A percentile compares a stretch with the other conserved stretches of the same genome.
These are phyloP conservation scores for Antheraea pernyi DNA, from an alignment of 1,140 invertebrate genomes.

Conservation along the genomic window DNA sequence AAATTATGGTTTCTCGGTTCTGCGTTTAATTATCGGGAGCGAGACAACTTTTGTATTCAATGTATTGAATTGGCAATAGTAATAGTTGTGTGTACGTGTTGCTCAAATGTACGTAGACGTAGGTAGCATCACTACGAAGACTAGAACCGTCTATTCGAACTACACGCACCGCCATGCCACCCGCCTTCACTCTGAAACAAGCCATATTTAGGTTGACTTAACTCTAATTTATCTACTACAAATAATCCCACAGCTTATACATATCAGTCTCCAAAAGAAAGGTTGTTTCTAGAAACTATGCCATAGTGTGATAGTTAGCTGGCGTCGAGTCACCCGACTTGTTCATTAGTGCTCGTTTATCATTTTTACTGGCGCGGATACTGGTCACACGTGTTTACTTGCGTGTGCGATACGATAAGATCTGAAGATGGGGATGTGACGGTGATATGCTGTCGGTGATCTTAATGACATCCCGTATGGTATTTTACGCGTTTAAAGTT, in stretches of 20 bases:
- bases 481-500: neutral
- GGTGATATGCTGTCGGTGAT: neutral
- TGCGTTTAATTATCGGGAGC: too few relatives aligned
- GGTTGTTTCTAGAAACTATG: constrained; percentile 17
- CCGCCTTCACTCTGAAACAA: too few relatives aligned
- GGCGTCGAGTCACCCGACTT: constrained; percentile 10
- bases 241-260: constrained; percentile 8
- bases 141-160: too few relatives aligned
- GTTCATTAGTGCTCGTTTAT: constrained; percentile 34
- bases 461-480: neutral
- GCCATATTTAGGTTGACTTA: too few relatives aligned
- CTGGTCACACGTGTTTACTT: neutral
- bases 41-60: too few relatives aligned
- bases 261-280: constrained; percentile 6
- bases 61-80: too few relatives aligned
- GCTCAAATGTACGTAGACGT: too few relatives aligned
- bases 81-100: too few relatives aligned
- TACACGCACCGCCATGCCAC: too few relatives aligned
- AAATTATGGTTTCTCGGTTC: too few relatives aligned
- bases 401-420: neutral
- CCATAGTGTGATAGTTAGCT: constrained; percentile 2
- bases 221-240: neutral
- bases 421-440: neutral
- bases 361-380: constrained; percentile 15
- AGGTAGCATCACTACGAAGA: too few relatives aligned